Conservation (phyloP, 2,113 vertebrate genomes). For the Climacteris rufus region DNA sequence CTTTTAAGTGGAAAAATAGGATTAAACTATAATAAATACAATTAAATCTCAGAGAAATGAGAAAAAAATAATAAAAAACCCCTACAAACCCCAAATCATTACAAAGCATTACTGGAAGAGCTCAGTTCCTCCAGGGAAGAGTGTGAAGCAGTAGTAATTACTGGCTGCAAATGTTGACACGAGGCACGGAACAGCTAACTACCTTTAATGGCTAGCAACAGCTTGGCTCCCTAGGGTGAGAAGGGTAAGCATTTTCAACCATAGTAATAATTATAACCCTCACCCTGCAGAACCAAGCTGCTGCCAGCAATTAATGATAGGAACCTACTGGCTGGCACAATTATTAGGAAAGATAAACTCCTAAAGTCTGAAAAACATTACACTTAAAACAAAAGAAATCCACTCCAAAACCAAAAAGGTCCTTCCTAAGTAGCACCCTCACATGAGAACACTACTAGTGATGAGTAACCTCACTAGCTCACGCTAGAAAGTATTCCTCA, state of each 20-base stretch:
- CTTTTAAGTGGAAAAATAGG: not conserved
- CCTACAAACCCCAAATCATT: not conserved
- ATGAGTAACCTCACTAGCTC: not conserved
- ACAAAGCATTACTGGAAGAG: not conserved
- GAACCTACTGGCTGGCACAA: not conserved
- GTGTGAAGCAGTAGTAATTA: not conserved
- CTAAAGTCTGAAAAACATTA: not conserved
- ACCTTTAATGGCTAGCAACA: slow-evolving; percentile 13
- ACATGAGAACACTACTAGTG: not conserved
- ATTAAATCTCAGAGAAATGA: not conserved
- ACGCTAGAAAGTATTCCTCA: not conserved
- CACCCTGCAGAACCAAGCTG: not conserved
- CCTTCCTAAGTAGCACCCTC: not conserved
- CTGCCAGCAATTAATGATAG: not conserved
- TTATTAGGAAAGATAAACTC: not conserved
- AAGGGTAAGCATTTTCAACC: slow-evolving; percentile 4
- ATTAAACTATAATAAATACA: not conserved
- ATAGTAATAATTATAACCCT: not conserved
- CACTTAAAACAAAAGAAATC: not conserved
- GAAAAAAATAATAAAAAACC: not conserved
- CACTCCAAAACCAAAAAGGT: not conserved
- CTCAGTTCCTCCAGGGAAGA: not conserved
- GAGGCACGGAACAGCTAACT: not conserved
- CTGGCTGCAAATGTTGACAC: not conserved
- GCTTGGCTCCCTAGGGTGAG: not conserved